Base-by-base conservation (phyloP, 1,140 invertebrate genomes). In the Formica exsecta region DNA sequence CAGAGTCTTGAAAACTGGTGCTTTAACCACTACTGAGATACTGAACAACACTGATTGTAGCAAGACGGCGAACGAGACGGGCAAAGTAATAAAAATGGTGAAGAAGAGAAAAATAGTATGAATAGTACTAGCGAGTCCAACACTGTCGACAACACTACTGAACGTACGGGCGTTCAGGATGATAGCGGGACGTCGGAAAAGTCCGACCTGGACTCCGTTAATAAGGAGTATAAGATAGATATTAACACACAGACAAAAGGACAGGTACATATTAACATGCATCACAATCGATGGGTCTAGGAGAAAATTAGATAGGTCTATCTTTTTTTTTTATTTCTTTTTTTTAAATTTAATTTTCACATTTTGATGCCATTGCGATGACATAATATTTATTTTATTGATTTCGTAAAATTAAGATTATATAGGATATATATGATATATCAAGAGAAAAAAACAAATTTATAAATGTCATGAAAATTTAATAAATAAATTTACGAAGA, bases 241-340 rank as follows among this genome's bases (percentile, higher is more conserved):
- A 84, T 36, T 90, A 86, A 91, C 65, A 89, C 48, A 91, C 85
- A 91, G 64, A 85, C 16, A 74, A 85, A 83, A 89, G 85, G 85
- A 91, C 89, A 91, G 90, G 90, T 91, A 91, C 77, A 87, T 86
- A 62, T 91, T 90, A 88, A 91, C 87, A 91, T 88, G 86, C 86
- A 77, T 87, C 65, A 13, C 79, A 74, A 44, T 74, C 57, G 79
- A 74, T 48, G 68, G 54, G 66, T 62, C 32, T 19, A 62, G 25
- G 32, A 1, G n/a, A 83, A 36, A 61, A 81, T 19, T 8, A 3
- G 54, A 59, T 25, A 9, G 73, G 54, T 74, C 13, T 16, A 11
- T 19, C 0, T 83, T 19, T n/a, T 59, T 25, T 7, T 2, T 36
- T 54, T 29, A 29, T 29, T 29, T 19, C 0, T 83, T 19, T n/a